These are phyloP conservation scores for Amphiprion ocellaris DNA, from an alignment of 2,113 vertebrate genomes.

Conservation along the genomic window DNA sequence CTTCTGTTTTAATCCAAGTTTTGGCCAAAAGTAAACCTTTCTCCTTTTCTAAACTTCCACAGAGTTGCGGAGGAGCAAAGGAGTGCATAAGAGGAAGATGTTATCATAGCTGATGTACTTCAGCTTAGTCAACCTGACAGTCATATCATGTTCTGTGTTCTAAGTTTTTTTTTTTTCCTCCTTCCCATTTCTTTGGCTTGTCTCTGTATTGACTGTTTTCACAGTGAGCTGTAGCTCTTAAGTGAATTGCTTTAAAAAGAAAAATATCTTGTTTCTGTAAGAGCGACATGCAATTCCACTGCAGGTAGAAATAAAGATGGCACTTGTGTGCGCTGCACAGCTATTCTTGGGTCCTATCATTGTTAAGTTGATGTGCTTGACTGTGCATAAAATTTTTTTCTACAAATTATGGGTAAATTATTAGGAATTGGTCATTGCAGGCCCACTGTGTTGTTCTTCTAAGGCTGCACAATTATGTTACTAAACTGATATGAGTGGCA, in stretches of 20 bases:
- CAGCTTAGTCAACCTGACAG: not conserved
- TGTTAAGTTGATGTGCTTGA: constrained; percentile 37
- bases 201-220: constrained; percentile 24
- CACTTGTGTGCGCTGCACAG: not conserved
- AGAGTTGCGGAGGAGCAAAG: constrained; percentile 51
- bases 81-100: constrained; percentile 1
- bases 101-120: not conserved
- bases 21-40: not conserved
- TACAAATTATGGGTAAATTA: constrained; percentile 18
- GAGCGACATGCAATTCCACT: constrained; percentile 15
- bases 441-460: not conserved
- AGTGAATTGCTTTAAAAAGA: constrained; percentile 9
- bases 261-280: constrained; percentile 31
- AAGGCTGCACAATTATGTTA: not conserved
- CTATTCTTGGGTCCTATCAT: constrained; percentile 24
- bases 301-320: constrained; percentile 52
- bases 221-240: constrained; percentile 2
- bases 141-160: not conserved
- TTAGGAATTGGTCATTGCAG: constrained; percentile 21
- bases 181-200: not conserved
- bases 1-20: too few species aligned
- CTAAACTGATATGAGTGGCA: constrained; percentile 9
- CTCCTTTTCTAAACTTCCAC: not conserved
- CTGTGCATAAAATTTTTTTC: constrained; percentile 34
- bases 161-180: not conserved